Evolutionary conservation across 2,797 vertebrate genomes (phyloP), one percentile per base, ranked within the genome.

Genomic region (Prionace glauca): DNA sequence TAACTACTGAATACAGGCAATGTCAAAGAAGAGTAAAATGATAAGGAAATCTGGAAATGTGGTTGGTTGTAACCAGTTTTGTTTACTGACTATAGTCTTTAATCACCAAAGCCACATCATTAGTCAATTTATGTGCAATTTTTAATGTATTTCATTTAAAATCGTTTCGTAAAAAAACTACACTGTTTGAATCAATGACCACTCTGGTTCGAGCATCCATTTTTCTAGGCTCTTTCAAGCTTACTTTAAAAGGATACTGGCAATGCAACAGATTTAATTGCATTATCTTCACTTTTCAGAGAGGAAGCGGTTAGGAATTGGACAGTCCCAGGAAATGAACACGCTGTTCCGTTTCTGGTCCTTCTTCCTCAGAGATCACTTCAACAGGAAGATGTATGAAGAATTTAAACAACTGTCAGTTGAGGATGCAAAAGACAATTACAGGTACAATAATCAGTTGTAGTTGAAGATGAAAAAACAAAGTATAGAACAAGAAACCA

Each of bases 311-410:
- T 97, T 98, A 97, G 99, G 99, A 96, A 97, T 99, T 95, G 99
- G 99, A 94, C 98, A 98, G 96, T 99, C 99, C 95, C 99, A 98
- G 97, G 99, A 99, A 98, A 99, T 99, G 99, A 99, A 99, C 97
- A 99, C 99, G 0, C 98, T 99, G 95, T 99, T 99, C 97, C 98
- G 99, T 96, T 99, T 99, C 97, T 99, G 99, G 99, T 99, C 99
- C 45, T 99, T 99, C 97, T 99, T 99, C 97, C 97, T 99, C 96
- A 98, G 99, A 97, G 99, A 99, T 97, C 98, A 99, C 97, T 99
- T 99, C 96, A 99, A 99, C 97, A 98, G 98, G 97, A 99, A 98
- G 96, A 99, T 99, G 99, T 99, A 99, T n/a, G 98, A 99, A 96
- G 99, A 99, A 97, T 99, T 99, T 97, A 99, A 97, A 97, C 98